phyloP scores from a whole-genome alignment of 2,113 vertebrate species.

The Ceratotherium simum region DNA sequence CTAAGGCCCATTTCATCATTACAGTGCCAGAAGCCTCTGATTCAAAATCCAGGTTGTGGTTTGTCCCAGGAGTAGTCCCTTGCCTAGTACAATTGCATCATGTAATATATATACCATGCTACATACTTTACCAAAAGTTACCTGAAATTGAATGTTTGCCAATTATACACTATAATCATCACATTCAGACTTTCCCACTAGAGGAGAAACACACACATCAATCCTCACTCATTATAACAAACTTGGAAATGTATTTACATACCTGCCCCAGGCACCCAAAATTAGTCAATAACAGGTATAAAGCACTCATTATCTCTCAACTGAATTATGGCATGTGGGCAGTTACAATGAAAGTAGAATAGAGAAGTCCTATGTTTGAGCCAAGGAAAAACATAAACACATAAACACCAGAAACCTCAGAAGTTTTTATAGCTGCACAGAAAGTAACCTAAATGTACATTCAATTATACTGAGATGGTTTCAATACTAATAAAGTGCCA shows the following conservation, averaged over 20 bases:
- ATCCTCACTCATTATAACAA: constrained; percentile 14
- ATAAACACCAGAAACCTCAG: background rate
- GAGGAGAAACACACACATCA: background rate
- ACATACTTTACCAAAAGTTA: background rate
- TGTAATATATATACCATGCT: background rate
- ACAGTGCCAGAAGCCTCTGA: background rate
- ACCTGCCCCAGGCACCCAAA: background rate
- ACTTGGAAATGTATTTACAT: constrained; percentile 27
- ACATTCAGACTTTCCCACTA: background rate
- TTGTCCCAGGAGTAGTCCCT: background rate
- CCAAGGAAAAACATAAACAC: constrained; percentile 1
- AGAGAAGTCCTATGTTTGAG: background rate
- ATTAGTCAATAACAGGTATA: constrained; percentile 1
- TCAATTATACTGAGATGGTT: background rate
- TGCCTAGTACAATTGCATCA: background rate
- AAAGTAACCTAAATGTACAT: background rate
- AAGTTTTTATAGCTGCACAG: background rate
- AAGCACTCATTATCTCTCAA: background rate
- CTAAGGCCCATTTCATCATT: background rate
- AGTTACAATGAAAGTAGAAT: background rate
- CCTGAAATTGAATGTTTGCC: constrained; percentile 1
- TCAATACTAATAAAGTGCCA: background rate
- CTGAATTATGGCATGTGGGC: background rate
- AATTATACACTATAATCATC: constrained; percentile 34
- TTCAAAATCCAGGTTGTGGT: background rate